Evolutionary conservation across 1,140 invertebrate species (phyloP).

Genomic region (Adelges cooleyi): DNA sequence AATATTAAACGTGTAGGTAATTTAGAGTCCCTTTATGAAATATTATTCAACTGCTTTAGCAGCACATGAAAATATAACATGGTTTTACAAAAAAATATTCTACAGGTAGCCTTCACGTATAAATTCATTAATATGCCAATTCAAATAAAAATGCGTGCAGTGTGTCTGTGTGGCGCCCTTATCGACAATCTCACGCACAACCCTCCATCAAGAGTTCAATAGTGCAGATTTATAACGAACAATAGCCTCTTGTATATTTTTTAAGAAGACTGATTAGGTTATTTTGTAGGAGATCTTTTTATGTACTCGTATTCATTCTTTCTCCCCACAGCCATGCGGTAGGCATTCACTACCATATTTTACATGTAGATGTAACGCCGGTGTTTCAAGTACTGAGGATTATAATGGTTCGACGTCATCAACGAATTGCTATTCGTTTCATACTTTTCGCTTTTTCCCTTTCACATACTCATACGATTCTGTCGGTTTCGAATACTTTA

Average conservation of each 20-base stretch:
- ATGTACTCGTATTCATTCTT: neutral
- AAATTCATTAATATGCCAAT: constrained; percentile 4
- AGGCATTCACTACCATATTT: constrained; percentile 12
- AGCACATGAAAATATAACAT: too few species aligned
- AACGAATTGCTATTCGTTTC: neutral
- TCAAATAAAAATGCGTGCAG: constrained; percentile 14
- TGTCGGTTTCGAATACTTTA: too few species aligned
- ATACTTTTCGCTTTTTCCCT: neutral
- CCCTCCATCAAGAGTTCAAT: neutral
- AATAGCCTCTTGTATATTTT: constrained; percentile 21
- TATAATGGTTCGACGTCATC: neutral
- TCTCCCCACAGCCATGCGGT: neutral
- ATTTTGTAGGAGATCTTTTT: constrained; percentile 10
- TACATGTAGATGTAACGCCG: neutral
- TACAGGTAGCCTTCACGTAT: neutral
- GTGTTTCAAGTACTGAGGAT: constrained; percentile 14
- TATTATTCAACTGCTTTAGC: too few species aligned
- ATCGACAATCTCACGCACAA: neutral
- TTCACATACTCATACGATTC: too few species aligned
- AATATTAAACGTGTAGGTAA: too few species aligned
- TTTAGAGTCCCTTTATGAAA: too few species aligned
- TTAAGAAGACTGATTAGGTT: constrained; percentile 27
- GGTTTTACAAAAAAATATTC: too few species aligned
- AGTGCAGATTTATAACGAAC: constrained; percentile 10
- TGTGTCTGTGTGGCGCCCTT: too few species aligned